Base-by-base conservation (phyloP, 2,888 invertebrate species). In the Synergus gifuensis region DNA sequence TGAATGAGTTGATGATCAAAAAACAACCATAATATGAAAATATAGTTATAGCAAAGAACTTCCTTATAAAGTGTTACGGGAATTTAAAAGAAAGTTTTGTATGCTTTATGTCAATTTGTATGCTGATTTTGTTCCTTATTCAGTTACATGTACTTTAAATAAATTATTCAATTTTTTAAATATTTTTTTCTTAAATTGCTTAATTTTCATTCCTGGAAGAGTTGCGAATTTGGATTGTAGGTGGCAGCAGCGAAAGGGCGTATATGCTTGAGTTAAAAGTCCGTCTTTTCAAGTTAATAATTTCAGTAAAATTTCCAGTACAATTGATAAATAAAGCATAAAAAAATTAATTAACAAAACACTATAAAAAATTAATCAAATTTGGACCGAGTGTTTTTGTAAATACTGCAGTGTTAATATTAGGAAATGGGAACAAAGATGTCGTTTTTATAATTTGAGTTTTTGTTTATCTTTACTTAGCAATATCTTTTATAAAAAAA, bases 201-300 rank as follows among this genome's bases (percentile, higher is more conserved):
- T 9, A 28, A 22, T 14, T 28, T 28, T 14, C 11, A 28, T 28
- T 12, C 7, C 12, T 14, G 12, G 0, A 11, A 28, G 22, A 12
- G 18, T 62, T 62, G 22, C 62, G 14, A 14, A 4, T 22, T 28
- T 14, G 1, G 2, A 9, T 22, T 62, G 5, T 14, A 28, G 62
- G 62, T 62, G 62, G 62, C 62, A 62, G 62, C 62, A 62, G 62
- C 22, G 22, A 28, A 62, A 62, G 22, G 62, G 60, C 11, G 18
- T 62, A 18, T 62, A 18, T 18, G 12, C n/a, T 58, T 9, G 9
- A 36, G 0, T 36, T 4, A 28, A 28, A 28, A 28, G 2, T 28
- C 28, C 28, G 28, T 28, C 28, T 28, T 28, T 28, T 28, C 28
- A 28, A 36, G 36, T 36, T 36, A 36, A 36, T 36, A 36, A 36